phyloP scores from a whole-genome alignment of 2,888 invertebrate genomes.

The Lagria hirta region DNA sequence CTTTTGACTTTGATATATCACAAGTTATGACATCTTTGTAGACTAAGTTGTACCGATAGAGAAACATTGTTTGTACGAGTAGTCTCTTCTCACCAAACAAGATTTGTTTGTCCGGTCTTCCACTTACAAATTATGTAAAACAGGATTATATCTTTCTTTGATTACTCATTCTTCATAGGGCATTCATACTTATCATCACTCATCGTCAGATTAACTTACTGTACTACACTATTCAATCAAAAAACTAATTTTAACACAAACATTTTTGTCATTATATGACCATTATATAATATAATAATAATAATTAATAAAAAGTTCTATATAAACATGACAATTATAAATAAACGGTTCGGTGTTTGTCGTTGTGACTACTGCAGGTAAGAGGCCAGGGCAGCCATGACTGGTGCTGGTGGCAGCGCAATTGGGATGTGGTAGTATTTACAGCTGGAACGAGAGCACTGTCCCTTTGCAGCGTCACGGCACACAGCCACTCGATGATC shows the following conservation, averaged over 20 bases:
- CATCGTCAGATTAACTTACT: constrained; percentile 41
- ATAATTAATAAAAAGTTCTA: constrained; percentile 52
- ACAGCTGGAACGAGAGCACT: constrained; percentile 90
- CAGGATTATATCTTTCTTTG: too few relatives aligned
- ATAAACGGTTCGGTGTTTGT: constrained; percentile 45
- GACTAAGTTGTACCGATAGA: too few relatives aligned
- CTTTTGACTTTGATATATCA: too few relatives aligned
- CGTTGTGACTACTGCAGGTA: constrained; percentile 55
- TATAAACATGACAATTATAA: constrained; percentile 53
- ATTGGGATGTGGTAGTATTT: constrained; percentile 98
- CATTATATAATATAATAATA: constrained; percentile 45
- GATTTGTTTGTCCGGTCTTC: too few relatives aligned
- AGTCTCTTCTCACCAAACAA: too few relatives aligned
- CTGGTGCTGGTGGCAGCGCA: constrained; percentile 80
- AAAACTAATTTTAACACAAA: constrained; percentile 42
- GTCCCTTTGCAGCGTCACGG: constrained; percentile 92
- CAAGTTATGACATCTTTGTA: too few relatives aligned
- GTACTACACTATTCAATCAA: constrained; percentile 39
- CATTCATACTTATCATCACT: constrained; percentile 34
- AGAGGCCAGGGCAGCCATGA: constrained; percentile 65
- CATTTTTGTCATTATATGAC: constrained; percentile 55
- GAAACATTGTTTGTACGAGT: too few relatives aligned
- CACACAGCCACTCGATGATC: constrained; percentile 95
- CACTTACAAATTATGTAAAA: too few relatives aligned
- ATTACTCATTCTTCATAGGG: constrained; percentile 39